These are phyloP conservation scores for Galeopterus variegatus DNA, from an alignment of 2,113 vertebrate species.

Conservation along the genomic window DNA sequence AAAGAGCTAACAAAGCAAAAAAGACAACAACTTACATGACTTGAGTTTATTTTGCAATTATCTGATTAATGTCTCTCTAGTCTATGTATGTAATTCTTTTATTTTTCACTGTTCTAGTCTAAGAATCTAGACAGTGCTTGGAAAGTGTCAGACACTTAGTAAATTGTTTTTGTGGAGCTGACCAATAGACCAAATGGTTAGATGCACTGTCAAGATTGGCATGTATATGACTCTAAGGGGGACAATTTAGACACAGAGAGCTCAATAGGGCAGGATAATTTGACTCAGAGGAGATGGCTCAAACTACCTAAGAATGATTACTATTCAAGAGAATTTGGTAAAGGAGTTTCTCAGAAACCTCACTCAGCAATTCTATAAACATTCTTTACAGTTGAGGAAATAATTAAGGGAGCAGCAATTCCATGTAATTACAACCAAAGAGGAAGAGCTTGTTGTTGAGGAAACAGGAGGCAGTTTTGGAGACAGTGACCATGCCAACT, in stretches of 20 bases:
- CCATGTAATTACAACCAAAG: background rate
- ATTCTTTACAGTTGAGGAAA: background rate
- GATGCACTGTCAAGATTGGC: background rate
- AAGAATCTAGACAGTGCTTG: background rate
- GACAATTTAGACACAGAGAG: background rate
- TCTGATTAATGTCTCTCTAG: background rate
- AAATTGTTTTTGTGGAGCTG: background rate
- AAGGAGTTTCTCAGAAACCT: background rate
- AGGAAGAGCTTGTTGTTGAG: constrained; percentile 7
- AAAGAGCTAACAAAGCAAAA: background rate
- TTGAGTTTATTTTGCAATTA: background rate
- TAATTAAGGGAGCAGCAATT: background rate
- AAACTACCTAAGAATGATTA: constrained; percentile 7
- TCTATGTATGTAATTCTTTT: background rate
- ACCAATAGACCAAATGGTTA: background rate
- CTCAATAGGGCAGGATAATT: background rate
- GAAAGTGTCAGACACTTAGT: background rate
- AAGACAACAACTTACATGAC: background rate
- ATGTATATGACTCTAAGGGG: background rate
- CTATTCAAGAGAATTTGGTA: constrained; percentile 42
- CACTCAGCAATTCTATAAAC: background rate
- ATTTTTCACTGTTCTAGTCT: background rate
- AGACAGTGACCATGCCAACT: background rate
- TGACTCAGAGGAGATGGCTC: background rate
- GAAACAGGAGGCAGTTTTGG: background rate